Evolutionary conservation across 1,140 invertebrate genomes (phyloP).

Genomic region (Drosophila azteca): DNA sequence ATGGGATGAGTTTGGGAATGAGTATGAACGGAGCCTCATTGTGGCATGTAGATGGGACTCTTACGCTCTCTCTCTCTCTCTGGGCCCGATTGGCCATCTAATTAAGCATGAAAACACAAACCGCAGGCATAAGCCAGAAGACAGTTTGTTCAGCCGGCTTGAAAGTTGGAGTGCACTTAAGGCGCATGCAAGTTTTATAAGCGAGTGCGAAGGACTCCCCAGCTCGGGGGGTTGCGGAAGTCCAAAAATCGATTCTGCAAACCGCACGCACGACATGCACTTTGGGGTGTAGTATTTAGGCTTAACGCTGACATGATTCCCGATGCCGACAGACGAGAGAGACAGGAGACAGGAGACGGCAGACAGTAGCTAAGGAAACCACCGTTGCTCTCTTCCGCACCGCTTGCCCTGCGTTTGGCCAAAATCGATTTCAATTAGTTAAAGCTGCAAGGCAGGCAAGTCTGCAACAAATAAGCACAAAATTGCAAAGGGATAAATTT

Average conservation of each 20-base stretch:
- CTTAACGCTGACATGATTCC: conserved; percentile 64
- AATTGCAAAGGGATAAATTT: conserved; percentile 59
- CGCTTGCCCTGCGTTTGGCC: conserved; percentile 16
- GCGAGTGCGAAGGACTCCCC: not conserved
- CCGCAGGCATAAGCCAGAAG: conserved; percentile 8
- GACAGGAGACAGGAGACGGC: too few species aligned
- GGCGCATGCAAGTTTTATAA: conserved; percentile 57
- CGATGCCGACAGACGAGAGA: conserved; percentile 8
- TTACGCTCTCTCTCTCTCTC: conserved; percentile 1
- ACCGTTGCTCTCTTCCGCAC: conserved; percentile 2
- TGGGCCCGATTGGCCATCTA: conserved; percentile 39
- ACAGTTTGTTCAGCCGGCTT: conserved; percentile 6
- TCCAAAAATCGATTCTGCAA: conserved; percentile 59
- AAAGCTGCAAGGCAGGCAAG: conserved; percentile 59
- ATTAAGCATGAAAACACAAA: conserved; percentile 52
- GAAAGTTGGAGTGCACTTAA: conserved; percentile 59
- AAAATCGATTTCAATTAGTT: conserved; percentile 79
- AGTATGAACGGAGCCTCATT: conserved; percentile 9
- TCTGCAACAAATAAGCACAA: conserved; percentile 66
- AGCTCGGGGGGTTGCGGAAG: conserved; percentile 2
- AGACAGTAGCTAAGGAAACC: conserved; percentile 23
- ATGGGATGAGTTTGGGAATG: not conserved
- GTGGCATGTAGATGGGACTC: conserved; percentile 10
- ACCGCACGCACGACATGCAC: conserved; percentile 52
- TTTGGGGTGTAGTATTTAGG: conserved; percentile 54